Evolutionary conservation across 1,140 invertebrate species (phyloP), one percentile per base, ranked within the genome.

Genomic region (Leptonema lineaticorne): DNA sequence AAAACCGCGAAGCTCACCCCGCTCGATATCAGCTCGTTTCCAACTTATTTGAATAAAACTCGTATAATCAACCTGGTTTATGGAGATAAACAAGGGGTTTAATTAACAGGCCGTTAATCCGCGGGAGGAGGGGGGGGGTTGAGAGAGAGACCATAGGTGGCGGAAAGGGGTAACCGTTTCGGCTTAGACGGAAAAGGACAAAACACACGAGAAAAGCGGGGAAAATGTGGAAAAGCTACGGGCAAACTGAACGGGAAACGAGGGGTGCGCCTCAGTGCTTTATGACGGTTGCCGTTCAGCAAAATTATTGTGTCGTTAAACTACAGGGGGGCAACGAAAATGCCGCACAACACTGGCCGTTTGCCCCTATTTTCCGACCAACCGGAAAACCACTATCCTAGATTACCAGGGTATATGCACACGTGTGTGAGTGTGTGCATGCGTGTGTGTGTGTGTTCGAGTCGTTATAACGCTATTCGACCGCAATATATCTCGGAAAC

Each of bases 81-180:
- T 60, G 69, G 69, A 70, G 69, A 70, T 70, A 70, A 70, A 70
- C 69, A 67, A 59, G 58, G n/a, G 63, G 53, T 70, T 70, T 70
- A 70, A 70, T 70, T 70, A 70, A 70, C 69, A 62, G 58, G 57
- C 63, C 20, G 64, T 60, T 70, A 70, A 70, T 70, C 69, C 58
- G n/a, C n/a, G n/a, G n/a, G n/a, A n/a, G n/a, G n/a, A n/a, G n/a
- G n/a, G n/a, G n/a, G n/a, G n/a, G n/a, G n/a, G n/a, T n/a, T n/a
- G n/a, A n/a, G n/a, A n/a, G n/a, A n/a, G n/a, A n/a, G n/a, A n/a
- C n/a, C n/a, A n/a, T n/a, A n/a, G n/a, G n/a, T n/a, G n/a, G n/a
- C n/a, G n/a, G n/a, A n/a, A n/a, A n/a, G n/a, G n/a, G n/a, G n/a
- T n/a, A n/a, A n/a, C n/a, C n/a, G n/a, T n/a, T n/a, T n/a, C n/a